Conservation (phyloP, 2,113 vertebrate genomes). For the Turnix velox region DNA sequence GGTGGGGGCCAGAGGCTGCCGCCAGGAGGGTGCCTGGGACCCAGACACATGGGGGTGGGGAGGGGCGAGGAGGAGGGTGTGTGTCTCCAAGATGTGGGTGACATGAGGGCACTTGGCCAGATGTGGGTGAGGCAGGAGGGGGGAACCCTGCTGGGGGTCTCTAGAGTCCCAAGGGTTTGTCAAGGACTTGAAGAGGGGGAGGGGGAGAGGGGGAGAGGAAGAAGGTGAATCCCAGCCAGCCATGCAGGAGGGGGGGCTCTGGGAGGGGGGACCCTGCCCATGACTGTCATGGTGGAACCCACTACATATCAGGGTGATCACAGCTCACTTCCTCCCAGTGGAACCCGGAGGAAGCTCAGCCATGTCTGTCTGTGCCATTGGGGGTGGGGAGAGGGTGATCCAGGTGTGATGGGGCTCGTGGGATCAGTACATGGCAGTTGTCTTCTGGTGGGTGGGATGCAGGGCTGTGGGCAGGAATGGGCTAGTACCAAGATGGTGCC, state of each 20-base stretch:
- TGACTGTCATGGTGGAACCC: fast-evolving
- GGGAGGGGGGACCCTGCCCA: too few species aligned
- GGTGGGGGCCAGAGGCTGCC: constrained; percentile 50
- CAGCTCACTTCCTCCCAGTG: fast-evolving
- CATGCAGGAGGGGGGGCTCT: fast-evolving
- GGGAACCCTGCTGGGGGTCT: too few species aligned
- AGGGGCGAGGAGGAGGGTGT: too few species aligned
- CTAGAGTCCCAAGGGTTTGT: fast-evolving
- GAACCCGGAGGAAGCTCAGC: not conserved
- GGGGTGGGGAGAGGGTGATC: too few species aligned
- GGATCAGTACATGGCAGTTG: not conserved
- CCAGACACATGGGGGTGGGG: too few species aligned
- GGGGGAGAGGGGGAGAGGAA: too few species aligned
- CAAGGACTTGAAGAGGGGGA: too few species aligned
- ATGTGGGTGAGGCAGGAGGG: fast-evolving
- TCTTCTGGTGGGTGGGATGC: fast-evolving
- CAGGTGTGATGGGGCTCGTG: not conserved
- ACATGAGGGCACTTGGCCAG: fast-evolving
- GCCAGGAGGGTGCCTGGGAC: fast-evolving
- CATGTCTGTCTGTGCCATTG: fast-evolving
- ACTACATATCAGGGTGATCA: fast-evolving
- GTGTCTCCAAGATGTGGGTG: not conserved
- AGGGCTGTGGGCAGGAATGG: not conserved
- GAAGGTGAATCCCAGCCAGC: not conserved
- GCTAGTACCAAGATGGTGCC: not conserved